Base-by-base conservation (phyloP, 2,113 vertebrate species). In the Xenopus borealis region DNA sequence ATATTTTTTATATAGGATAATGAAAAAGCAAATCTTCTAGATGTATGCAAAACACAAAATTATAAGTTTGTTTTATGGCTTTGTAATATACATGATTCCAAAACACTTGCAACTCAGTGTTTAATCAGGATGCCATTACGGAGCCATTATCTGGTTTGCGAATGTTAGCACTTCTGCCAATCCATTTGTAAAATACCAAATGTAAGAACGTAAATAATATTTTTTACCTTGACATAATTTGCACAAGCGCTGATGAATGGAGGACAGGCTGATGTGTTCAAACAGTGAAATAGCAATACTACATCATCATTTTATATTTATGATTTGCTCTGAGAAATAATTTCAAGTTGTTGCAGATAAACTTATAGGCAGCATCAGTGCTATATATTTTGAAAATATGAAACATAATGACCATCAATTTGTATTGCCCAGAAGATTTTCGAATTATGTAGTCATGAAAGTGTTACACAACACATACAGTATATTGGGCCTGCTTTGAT, bases 261-360 rank as follows among this genome's bases (percentile, higher is more conserved):
- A 75, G 67, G 65, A 45, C 65, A 17, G 18, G 14, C 53, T 40
- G 64, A 19, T 19, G 53, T 40, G 58, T 57, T 75, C 19, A 68
- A 33, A 55, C 65, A 47, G 44, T 75, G 68, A 75, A 75, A 62
- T 68, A 68, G 58, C 65, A 75, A 44, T 53, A 17, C 65, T 68
- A 14, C 64, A 68, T 62, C 72, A 75, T 75, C 64, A 68, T 62
- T 50, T 68, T 68, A 75, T 75, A 75, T 75, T 75, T 75, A 68
- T 47, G 65, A 61, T 75, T 68, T 75, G 19, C 72, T 68, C 65
- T 75, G 65, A 68, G 72, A 75, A 75, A 75, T 75, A 75, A 68
- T 68, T 75, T 75, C 72, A 75, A 52, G 72, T 68, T 75, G 72
- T 75, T 75, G 66, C 64, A 75, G 57, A 68, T 52, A 68, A 75